Base-by-base conservation (phyloP, 2,888 invertebrate genomes). In the Dolichopus griseipennis region DNA sequence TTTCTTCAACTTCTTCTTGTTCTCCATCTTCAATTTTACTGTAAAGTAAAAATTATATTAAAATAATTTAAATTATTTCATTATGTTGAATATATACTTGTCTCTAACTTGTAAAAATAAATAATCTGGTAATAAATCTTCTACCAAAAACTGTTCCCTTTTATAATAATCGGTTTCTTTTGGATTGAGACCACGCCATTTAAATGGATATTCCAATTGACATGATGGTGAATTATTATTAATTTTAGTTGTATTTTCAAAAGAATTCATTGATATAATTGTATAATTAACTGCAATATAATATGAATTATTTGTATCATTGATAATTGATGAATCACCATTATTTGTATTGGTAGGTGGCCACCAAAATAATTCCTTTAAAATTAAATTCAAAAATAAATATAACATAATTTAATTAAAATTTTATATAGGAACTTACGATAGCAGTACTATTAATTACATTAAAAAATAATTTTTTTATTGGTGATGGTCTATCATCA, bases 401-500 rank as follows among this genome's bases (percentile, higher is more conserved):
- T 27, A n/a, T 62, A 21, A 62, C 3, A 62, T 62, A 62, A 64
- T 33, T 33, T 34, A 21, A n/a, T n/a, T n/a, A n/a, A 22, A 62
- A 10, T 21, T 22, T 22, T 8, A 62, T n/a, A n/a, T n/a, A n/a
- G n/a, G n/a, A n/a, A 73, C 77, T 75, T 71, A 80, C 81, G 66
- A 80, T 72, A 70, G 77, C 71, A 0, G 72, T 74, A 9, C 71
- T 77, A 72, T 75, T 77, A 72, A 71, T 75, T 73, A 41, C 72
- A 68, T 52, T 77, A 66, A 65, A 76, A 72, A 70, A 81, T 68
- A 73, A 78, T 74, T 75, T 75, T 1, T 72, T 71, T 0, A 80
- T 76, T 4, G 75, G 73, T 62, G 76, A 76, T 8, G 81, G 79
- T 68, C 70, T 78, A 65, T 76, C 81, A 18, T 89, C 91, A 18